Conservation (phyloP, 2,113 vertebrate genomes). For the Apaloderma vittatum region DNA sequence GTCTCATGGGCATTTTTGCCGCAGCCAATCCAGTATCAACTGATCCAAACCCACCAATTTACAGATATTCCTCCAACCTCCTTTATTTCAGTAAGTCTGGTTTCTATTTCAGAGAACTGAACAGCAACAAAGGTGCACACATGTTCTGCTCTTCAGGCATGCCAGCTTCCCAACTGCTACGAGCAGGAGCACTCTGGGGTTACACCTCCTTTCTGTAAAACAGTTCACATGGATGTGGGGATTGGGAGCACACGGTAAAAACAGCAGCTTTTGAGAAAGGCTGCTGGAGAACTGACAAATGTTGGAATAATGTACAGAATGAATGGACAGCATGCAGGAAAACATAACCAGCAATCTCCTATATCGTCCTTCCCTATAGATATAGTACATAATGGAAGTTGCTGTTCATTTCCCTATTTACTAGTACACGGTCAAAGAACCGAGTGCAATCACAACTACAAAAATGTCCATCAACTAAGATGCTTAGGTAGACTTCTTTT, state of each 20-base stretch:
- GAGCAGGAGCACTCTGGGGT: neutral
- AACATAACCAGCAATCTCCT: neutral
- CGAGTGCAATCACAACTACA: neutral
- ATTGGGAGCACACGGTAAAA: neutral
- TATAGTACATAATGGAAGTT: neutral
- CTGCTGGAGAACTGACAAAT: neutral
- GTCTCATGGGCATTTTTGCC: neutral
- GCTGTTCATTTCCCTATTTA: neutral
- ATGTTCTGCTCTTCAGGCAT: neutral
- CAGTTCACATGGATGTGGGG: neutral
- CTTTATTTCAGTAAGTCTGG: neutral
- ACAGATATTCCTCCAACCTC: neutral
- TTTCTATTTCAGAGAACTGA: neutral
- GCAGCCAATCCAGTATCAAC: neutral
- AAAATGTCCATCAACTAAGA: neutral
- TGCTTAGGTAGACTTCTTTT: neutral
- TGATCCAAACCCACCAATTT: conserved; percentile 11
- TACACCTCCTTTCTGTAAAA: neutral
- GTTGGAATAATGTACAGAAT: neutral
- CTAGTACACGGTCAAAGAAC: neutral
- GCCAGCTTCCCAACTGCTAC: neutral
- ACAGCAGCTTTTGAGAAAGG: neutral
- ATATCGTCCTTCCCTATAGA: neutral
- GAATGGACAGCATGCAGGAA: neutral
- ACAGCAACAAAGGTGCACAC: neutral